Evolutionary conservation across 2,797 vertebrate species (phyloP).

Genomic region (Nannoperca australis): DNA sequence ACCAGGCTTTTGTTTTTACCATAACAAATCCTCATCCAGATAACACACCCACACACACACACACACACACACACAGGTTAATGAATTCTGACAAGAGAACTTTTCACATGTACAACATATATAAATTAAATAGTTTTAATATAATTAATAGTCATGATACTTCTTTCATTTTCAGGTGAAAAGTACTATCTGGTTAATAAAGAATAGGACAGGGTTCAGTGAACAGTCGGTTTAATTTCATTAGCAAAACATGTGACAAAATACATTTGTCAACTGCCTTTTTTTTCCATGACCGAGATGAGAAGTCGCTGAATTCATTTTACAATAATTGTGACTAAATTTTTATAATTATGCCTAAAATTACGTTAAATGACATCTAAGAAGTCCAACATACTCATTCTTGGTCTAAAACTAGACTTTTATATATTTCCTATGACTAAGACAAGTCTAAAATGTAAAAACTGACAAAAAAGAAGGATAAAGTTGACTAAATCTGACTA

Average conservation of each 20-base stretch:
- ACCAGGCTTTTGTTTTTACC: conserved; percentile 46
- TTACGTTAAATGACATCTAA: too few relatives aligned
- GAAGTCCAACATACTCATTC: neutral
- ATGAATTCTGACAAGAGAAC: conserved; percentile 1
- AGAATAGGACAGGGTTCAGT: too few relatives aligned
- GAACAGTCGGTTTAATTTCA: too few relatives aligned
- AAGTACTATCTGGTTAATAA: too few relatives aligned
- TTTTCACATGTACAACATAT: neutral
- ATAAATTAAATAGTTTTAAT: neutral
- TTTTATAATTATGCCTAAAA: neutral
- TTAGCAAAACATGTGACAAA: too few relatives aligned
- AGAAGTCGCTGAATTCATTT: neutral
- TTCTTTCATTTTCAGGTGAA: too few relatives aligned
- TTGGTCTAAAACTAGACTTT: neutral
- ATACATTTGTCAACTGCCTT: too few relatives aligned
- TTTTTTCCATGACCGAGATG: too few relatives aligned
- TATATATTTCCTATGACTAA: too few relatives aligned
- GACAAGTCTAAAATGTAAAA: neutral
- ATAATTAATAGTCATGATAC: neutral
- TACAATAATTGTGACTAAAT: neutral
- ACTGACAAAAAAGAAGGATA: neutral
- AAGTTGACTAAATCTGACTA: neutral
- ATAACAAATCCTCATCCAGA: conserved; percentile 45
- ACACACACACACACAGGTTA: conserved; percentile 1
- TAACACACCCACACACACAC: conserved; percentile 1